phyloP scores from a whole-genome alignment of 1,140 invertebrate genomes.

The Carposina sasakii region DNA sequence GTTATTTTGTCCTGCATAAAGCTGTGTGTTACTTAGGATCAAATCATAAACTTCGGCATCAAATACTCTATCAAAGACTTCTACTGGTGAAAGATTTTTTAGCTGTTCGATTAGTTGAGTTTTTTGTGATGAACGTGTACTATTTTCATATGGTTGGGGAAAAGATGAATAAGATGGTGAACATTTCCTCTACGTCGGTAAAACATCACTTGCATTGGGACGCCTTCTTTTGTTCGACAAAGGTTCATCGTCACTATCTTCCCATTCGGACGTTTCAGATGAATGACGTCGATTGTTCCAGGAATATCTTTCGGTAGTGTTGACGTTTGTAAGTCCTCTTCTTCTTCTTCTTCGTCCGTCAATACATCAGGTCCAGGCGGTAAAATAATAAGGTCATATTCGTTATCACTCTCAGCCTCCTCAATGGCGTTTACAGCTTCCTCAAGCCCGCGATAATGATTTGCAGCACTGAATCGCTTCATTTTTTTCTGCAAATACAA shows the following conservation, averaged over 20 bases:
- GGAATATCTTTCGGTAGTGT: conserved; percentile 24
- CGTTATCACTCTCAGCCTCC: conserved; percentile 28
- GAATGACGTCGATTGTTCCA: conserved; percentile 30
- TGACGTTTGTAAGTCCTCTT: conserved; percentile 26
- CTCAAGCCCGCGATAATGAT: conserved; percentile 23
- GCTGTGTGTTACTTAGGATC: conserved; percentile 25
- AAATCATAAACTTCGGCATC: conserved; percentile 27
- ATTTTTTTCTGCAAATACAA: neutral
- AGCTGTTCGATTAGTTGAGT: conserved; percentile 6
- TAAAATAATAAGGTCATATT: conserved; percentile 29
- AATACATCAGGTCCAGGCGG: conserved; percentile 28
- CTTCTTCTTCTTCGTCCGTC: conserved; percentile 34
- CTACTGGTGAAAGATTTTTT: conserved; percentile 23
- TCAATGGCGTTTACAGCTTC: conserved; percentile 27
- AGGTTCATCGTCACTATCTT: conserved; percentile 29
- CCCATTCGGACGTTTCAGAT: conserved; percentile 21
- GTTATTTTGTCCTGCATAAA: conserved; percentile 39
- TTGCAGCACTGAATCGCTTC: neutral
- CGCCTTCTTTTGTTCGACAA: conserved; percentile 23
- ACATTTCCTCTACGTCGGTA: conserved; percentile 29
- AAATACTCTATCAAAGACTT: conserved; percentile 35
- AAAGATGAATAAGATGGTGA: conserved; percentile 19
- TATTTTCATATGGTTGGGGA: neutral
- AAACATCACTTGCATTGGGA: conserved; percentile 20
- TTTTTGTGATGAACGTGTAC: conserved; percentile 4